Evolutionary conservation across 2,797 vertebrate species (phyloP), one percentile per base, ranked within the genome.

Genomic region (Chloroceryle inda): DNA sequence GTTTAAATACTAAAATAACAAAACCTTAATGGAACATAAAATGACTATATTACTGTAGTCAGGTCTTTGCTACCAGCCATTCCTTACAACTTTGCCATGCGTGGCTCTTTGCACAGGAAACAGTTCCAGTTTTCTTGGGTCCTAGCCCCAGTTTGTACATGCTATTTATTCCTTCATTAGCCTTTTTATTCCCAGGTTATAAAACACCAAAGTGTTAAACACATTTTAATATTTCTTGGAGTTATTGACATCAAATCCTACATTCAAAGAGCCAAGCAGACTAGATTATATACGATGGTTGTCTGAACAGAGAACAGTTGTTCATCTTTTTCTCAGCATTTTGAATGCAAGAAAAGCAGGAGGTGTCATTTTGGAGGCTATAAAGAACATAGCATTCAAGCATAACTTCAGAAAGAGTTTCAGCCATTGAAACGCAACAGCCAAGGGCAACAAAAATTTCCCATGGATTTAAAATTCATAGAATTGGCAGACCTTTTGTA

Each of bases 401-500:
- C 91, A 96, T 73, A 87, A 94, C 93, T 92, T 96, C 96, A 97
- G 94, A 95, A 96, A 95, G 95, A 84, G 81, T 96, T 96, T 95
- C 76, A 85, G 92, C 52, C 94, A 93, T 96, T 97, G 94, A 95
- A 96, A 92, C 59, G 61, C 88, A 90, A 83, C 62, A 94, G 95
- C 94, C 49, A 2, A 85, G 67, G 89, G 92, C 89, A 96, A 94
- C 89, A 94, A 96, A 97, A 97, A 96, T 78, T 97, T 97, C 95
- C 96, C 95, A 97, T 94, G 92, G 92, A 96, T 96, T 98, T 95
- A 91, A 96, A 97, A 97, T 94, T 96, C 97, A 95, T 74, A 94
- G 94, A 77, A 76, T 75, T 97, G 91, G 93, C 92, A 96, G 95
- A 90, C 89, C 94, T 96, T 95, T 97, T 97, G 96, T 97, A 74